A percentile compares a stretch with the other conserved stretches of the same genome.
Evolutionary conservation across 2,888 invertebrate species (phyloP).

Genomic region (Metellina segmentata): DNA sequence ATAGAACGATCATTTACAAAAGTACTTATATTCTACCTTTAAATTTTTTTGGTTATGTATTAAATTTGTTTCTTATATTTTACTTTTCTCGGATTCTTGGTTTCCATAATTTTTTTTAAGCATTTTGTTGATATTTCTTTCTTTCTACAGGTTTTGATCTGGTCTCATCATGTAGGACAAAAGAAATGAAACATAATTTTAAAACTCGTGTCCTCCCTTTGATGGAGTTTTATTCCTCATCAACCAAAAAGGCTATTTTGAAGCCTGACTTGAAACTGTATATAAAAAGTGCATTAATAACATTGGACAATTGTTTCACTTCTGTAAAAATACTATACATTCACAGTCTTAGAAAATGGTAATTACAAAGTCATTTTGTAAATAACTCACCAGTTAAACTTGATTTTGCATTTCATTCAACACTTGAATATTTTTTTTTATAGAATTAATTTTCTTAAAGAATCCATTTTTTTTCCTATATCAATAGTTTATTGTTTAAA

Average conservation of each 20-base stretch:
- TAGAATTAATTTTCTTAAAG: not conserved
- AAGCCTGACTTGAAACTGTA: conserved; percentile 13
- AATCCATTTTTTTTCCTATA: not conserved
- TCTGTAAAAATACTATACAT: not conserved
- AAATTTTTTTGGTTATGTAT: too few relatives aligned
- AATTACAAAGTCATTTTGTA: not conserved
- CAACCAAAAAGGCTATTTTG: conserved; percentile 39
- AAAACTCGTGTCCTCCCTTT: conserved; percentile 13
- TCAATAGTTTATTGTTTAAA: too few relatives aligned
- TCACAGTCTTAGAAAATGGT: not conserved
- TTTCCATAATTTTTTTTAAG: too few relatives aligned
- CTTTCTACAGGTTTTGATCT: conserved; percentile 5
- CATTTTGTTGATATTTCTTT: not conserved
- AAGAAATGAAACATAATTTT: conserved; percentile 12
- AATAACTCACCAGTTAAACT: not conserved
- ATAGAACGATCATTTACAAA: too few relatives aligned
- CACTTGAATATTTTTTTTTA: not conserved
- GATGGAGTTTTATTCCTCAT: conserved; percentile 44
- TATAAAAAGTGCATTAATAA: conserved; percentile 41
- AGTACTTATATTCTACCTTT: too few relatives aligned
- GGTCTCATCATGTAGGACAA: not conserved
- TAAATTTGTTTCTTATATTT: too few relatives aligned
- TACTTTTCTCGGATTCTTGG: too few relatives aligned
- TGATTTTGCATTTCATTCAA: not conserved
- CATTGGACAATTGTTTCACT: not conserved